These are phyloP conservation scores for Oeneis ivallda DNA, from an alignment of 2,888 invertebrate genomes.

Conservation along the genomic window DNA sequence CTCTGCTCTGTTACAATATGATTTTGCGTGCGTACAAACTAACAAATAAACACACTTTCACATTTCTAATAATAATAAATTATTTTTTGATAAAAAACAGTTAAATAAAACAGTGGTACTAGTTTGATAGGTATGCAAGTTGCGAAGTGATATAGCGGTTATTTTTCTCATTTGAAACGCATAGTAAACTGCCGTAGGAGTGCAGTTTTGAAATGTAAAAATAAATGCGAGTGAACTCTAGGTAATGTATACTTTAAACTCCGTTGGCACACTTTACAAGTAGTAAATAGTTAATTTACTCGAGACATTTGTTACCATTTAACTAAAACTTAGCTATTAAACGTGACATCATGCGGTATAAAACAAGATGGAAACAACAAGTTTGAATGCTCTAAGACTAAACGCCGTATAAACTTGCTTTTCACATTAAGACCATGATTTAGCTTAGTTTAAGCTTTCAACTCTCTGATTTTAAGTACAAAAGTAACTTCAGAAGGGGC, in stretches of 20 bases:
- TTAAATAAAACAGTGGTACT: no score
- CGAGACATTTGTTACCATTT: slow-evolving; percentile 29
- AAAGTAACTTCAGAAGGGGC: no score
- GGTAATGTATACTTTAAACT: background rate
- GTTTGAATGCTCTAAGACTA: slow-evolving; percentile 34
- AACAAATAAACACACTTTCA: no score
- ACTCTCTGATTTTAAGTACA: slow-evolving; percentile 17
- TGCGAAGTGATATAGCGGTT: background rate
- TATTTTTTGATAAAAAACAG: no score
- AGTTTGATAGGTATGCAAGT: background rate
- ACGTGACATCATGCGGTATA: slow-evolving; percentile 32
- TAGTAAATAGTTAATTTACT: slow-evolving; percentile 11
- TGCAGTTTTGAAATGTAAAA: background rate
- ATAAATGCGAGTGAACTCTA: background rate
- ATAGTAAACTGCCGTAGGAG: background rate
- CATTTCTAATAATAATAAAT: no score
- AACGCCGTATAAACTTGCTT: slow-evolving; percentile 30
- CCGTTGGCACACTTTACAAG: slow-evolving; percentile 5
- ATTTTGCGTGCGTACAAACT: no score
- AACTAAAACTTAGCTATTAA: slow-evolving; percentile 35
- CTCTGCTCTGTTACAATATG: no score
- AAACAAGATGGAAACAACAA: slow-evolving; percentile 36
- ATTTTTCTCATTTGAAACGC: background rate
- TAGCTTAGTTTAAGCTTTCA: slow-evolving; percentile 24
- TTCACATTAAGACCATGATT: slow-evolving; percentile 30